phyloP scores from a whole-genome alignment of 30 jellyfish, hydroid and myxozoan genomes.

The Hydractinia echinata region DNA sequence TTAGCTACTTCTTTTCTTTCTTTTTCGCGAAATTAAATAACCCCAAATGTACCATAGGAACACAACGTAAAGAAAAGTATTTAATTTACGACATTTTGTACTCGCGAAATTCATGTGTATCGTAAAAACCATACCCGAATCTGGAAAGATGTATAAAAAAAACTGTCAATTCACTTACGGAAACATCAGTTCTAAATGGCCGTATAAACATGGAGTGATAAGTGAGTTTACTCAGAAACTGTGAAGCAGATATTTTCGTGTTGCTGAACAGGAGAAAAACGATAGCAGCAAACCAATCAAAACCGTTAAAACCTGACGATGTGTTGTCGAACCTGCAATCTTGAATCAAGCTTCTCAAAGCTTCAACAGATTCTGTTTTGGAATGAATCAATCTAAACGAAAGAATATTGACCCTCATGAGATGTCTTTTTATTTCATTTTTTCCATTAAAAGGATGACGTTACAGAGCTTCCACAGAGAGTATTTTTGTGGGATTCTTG shows the following conservation, averaged over 20 bases:
- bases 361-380: conserved; percentile 43
- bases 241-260: conserved; percentile 37
- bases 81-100: background rate
- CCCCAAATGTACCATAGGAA: too few species aligned
- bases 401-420: background rate
- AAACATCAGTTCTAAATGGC: conserved; percentile 49
- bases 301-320: conserved; percentile 24
- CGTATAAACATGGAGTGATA: conserved; percentile 60
- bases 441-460: background rate
- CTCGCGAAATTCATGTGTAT: background rate
- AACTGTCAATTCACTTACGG: conserved; percentile 46
- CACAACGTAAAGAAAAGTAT: background rate
- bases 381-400: conserved; percentile 48
- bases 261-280: conserved; percentile 55
- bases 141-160: background rate
- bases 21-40: too few species aligned
- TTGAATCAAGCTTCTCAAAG: conserved; percentile 31
- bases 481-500: background rate
- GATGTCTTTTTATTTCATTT: too few species aligned
- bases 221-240: conserved; percentile 32
- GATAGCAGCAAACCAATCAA: conserved; percentile 76
- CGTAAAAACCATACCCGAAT: background rate
- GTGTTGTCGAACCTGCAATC: background rate
- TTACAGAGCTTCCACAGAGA: background rate
- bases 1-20: too few species aligned